Evolutionary conservation across 1,140 invertebrate species (phyloP).

Genomic region (Drusus annulatus): DNA sequence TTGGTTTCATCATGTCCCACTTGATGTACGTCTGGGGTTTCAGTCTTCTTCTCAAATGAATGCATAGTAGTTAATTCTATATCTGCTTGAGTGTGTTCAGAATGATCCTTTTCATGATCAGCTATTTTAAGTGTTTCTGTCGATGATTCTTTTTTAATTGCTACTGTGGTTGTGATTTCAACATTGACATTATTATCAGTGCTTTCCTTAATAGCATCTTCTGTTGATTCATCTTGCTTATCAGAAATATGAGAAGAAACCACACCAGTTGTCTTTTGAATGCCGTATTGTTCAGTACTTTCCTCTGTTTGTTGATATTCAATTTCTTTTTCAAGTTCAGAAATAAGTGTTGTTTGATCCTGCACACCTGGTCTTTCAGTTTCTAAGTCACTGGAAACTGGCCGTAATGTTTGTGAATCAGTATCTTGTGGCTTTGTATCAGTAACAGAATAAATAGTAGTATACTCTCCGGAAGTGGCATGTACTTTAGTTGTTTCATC

Average conservation of each 20-base stretch:
- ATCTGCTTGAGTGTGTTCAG: neutral
- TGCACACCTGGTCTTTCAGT: neutral
- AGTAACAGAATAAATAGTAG: neutral
- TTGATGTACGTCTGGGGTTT: constrained; percentile 29
- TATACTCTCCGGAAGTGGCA: neutral
- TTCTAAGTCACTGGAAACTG: neutral
- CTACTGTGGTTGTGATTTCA: constrained; percentile 19
- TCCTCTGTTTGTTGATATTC: neutral
- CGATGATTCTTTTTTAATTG: neutral
- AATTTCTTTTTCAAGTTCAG: neutral
- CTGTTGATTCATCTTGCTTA: neutral
- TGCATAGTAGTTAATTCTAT: constrained; percentile 16
- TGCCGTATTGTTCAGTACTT: neutral
- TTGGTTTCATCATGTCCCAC: neutral
- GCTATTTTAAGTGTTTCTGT: neutral
- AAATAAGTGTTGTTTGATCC: constrained; percentile 1
- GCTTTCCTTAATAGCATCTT: neutral
- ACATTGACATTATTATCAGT: constrained; percentile 10
- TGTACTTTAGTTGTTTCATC: constrained; percentile 9
- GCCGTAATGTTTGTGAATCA: neutral
- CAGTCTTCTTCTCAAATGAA: constrained; percentile 52
- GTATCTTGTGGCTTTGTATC: neutral
- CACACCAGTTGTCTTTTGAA: neutral
- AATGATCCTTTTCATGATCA: neutral
- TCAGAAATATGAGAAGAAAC: neutral